phyloP scores from a whole-genome alignment of 2,797 vertebrate species.

The Cyclopterus lumpus region DNA sequence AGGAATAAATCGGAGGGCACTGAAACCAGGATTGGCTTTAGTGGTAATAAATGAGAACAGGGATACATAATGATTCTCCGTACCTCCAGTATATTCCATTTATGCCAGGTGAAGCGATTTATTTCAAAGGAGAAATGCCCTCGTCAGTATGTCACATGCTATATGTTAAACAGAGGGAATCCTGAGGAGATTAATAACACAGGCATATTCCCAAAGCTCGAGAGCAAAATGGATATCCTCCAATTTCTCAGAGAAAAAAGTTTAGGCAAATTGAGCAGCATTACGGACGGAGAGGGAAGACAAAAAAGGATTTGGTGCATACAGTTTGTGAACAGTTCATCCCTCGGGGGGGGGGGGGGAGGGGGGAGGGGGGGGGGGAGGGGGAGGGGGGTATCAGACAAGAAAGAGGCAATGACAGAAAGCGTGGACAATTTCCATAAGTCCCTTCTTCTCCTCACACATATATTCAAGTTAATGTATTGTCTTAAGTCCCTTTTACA shows the following conservation, averaged over 20 bases:
- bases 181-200: slow-evolving; percentile 72
- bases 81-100: slow-evolving; percentile 39
- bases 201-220: slow-evolving; percentile 49
- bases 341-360: slow-evolving; percentile 12
- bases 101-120: slow-evolving; percentile 50
- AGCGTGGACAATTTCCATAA: slow-evolving; percentile 52
- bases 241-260: slow-evolving; percentile 68
- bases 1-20: slow-evolving; percentile 24
- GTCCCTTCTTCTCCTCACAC: slow-evolving; percentile 30
- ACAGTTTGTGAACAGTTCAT: no score
- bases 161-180: slow-evolving; percentile 50
- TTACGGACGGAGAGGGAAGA: slow-evolving; percentile 42
- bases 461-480: slow-evolving; percentile 33
- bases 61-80: slow-evolving; percentile 53
- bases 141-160: slow-evolving; percentile 33
- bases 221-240: slow-evolving; percentile 71
- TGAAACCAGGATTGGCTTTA: slow-evolving; percentile 46
- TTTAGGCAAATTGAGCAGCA: slow-evolving; percentile 63
- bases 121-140: slow-evolving; percentile 41
- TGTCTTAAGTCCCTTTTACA: slow-evolving; percentile 38
- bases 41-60: slow-evolving; percentile 47
- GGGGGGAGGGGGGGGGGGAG: no score
- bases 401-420: slow-evolving; percentile 37
- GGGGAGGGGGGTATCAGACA: slow-evolving; percentile 48
- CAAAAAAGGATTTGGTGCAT: slow-evolving; percentile 58